These are phyloP conservation scores for Apogon talboti DNA, from an alignment of 2,797 vertebrate genomes.

Conservation along the genomic window DNA sequence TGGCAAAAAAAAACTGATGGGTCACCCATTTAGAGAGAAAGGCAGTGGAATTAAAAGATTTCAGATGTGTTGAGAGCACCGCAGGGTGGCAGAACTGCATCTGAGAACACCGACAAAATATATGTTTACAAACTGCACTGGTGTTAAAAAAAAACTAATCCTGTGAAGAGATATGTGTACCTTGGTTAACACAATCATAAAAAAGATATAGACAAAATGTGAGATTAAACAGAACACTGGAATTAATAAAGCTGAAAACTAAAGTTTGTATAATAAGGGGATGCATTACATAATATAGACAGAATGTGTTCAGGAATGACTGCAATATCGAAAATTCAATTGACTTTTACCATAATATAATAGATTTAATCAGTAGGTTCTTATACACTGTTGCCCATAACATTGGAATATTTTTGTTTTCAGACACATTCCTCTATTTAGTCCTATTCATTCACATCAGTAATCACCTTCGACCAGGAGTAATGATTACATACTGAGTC, in stretches of 20 bases:
- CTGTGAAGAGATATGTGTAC: neutral
- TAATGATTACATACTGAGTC: no score
- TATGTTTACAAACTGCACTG: conserved; percentile 7
- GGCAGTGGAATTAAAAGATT: conserved; percentile 26
- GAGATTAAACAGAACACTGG: neutral
- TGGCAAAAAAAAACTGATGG: neutral
- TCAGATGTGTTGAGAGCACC: conserved; percentile 8
- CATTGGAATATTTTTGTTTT: no score
- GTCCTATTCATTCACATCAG: no score
- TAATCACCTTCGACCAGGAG: no score
- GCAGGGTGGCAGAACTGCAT: conserved; percentile 13
- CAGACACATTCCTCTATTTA: no score
- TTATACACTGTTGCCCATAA: no score
- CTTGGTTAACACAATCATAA: neutral
- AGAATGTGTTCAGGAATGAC: neutral
- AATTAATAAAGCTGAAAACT: neutral
- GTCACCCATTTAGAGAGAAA: conserved; percentile 32
- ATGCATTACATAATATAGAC: neutral
- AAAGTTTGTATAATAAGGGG: neutral
- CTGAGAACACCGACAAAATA: conserved; percentile 21
- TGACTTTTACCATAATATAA: no score
- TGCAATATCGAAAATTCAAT: neutral
- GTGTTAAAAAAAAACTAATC: neutral
- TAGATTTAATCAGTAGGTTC: no score
- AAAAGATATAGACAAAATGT: neutral